Evolutionary conservation across 2,888 invertebrate species (phyloP).

Genomic region (Dioctria rufipes): DNA sequence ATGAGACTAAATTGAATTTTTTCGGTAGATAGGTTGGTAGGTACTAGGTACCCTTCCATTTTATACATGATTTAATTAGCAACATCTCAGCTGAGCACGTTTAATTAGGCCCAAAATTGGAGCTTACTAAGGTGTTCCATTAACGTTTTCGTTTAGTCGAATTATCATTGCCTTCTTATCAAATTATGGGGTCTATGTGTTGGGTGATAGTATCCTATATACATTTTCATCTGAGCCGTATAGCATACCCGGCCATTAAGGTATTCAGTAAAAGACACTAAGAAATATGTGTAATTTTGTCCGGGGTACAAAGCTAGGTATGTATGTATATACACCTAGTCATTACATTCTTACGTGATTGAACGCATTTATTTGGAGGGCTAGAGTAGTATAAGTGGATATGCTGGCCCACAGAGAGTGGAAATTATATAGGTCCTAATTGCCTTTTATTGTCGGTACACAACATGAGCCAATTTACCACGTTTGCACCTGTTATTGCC

Average conservation of each 20-base stretch:
- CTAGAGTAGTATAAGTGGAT: neutral
- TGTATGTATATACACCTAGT: neutral
- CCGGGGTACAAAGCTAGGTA: no score
- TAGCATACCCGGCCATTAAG: neutral
- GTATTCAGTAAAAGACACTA: neutral
- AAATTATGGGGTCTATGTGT: neutral
- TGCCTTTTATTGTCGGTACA: slow-evolving; percentile 30
- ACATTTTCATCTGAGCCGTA: neutral
- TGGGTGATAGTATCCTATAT: no score
- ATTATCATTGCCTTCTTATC: slow-evolving; percentile 32
- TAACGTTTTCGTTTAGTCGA: slow-evolving; percentile 26
- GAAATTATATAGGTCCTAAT: neutral
- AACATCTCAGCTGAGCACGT: slow-evolving; percentile 34
- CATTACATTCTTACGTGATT: neutral
- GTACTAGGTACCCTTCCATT: neutral
- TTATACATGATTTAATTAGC: slow-evolving; percentile 27
- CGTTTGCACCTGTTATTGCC: slow-evolving; percentile 17
- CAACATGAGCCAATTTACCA: slow-evolving; percentile 41
- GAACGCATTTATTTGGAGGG: neutral
- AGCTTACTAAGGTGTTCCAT: slow-evolving; percentile 29
- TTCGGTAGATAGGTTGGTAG: neutral
- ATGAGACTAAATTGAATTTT: slow-evolving; percentile 30
- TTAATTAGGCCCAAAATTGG: slow-evolving; percentile 32
- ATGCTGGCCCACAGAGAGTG: neutral
- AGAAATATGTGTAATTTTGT: neutral